Conservation (phyloP, 2,888 invertebrate genomes). For the Alcis repandata region DNA sequence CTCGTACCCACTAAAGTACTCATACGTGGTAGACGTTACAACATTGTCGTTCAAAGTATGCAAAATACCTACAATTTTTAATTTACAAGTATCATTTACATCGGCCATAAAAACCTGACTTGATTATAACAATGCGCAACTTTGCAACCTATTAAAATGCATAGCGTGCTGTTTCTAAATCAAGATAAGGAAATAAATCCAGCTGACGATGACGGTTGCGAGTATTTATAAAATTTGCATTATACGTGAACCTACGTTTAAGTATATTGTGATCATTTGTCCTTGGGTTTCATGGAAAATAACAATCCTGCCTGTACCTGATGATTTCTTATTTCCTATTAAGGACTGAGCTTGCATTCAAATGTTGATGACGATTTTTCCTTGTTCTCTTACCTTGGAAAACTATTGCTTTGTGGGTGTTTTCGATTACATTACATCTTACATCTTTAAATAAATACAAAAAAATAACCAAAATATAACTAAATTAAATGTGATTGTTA, state of each 20-base stretch:
- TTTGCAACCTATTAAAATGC: conserved; percentile 42
- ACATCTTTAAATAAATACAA: no score
- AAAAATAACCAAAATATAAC: no score
- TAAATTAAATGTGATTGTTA: conserved; percentile 4
- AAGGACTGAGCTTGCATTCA: conserved; percentile 3
- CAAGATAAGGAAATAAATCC: conserved; percentile 47
- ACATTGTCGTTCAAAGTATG: no score
- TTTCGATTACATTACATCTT: no score
- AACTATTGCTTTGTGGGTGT: not conserved
- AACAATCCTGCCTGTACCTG: not conserved
- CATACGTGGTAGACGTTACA: no score
- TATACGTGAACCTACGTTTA: conserved; percentile 20
- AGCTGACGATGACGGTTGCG: conserved; percentile 30
- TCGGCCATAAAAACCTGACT: conserved; percentile 12
- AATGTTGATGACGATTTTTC: not conserved
- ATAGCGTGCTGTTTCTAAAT: conserved; percentile 49
- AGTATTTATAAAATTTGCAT: conserved; percentile 35
- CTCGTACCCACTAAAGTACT: no score
- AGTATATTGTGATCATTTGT: conserved; percentile 30
- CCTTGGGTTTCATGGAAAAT: conserved; percentile 33
- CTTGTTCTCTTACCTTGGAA: not conserved
- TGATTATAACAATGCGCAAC: conserved; percentile 27
- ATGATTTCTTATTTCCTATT: conserved; percentile 1
- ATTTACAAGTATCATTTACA: conserved; percentile 15
- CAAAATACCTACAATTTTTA: not conserved